Conservation (phyloP, 2,113 vertebrate species). For the Brevimyrus niger region DNA sequence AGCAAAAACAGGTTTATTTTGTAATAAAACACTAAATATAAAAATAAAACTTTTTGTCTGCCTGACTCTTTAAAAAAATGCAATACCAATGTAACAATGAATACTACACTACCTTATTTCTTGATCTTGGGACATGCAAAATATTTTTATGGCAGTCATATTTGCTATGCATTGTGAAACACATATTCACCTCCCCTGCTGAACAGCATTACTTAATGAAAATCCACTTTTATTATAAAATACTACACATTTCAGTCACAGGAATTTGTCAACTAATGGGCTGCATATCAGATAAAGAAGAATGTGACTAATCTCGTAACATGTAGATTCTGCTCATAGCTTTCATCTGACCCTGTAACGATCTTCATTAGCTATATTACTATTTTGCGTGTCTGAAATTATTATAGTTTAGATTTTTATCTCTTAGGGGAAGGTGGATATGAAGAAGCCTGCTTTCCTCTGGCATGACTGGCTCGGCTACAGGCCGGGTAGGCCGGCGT, state of each 20-base stretch:
- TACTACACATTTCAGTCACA: background rate
- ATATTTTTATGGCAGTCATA: background rate
- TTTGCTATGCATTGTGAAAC: background rate
- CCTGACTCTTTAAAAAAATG: too few species aligned
- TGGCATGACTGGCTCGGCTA: slow-evolving; percentile 27
- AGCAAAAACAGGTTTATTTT: background rate
- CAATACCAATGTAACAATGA: background rate
- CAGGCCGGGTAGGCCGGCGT: slow-evolving; percentile 10
- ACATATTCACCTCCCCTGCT: background rate
- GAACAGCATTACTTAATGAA: background rate
- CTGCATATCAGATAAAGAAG: background rate
- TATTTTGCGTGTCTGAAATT: background rate
- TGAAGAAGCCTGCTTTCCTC: slow-evolving; percentile 8
- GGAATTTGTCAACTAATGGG: background rate
- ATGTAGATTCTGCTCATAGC: background rate
- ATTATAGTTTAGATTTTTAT: background rate
- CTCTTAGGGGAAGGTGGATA: background rate
- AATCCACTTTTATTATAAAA: background rate
- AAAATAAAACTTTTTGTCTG: background rate
- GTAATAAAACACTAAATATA: background rate
- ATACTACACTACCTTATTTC: background rate
- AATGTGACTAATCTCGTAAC: background rate
- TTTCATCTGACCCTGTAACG: background rate
- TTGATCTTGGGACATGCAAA: background rate
- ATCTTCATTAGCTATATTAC: background rate